Evolutionary conservation across 2,113 vertebrate species (phyloP).

Genomic region (Leptobrachium leishanense): DNA sequence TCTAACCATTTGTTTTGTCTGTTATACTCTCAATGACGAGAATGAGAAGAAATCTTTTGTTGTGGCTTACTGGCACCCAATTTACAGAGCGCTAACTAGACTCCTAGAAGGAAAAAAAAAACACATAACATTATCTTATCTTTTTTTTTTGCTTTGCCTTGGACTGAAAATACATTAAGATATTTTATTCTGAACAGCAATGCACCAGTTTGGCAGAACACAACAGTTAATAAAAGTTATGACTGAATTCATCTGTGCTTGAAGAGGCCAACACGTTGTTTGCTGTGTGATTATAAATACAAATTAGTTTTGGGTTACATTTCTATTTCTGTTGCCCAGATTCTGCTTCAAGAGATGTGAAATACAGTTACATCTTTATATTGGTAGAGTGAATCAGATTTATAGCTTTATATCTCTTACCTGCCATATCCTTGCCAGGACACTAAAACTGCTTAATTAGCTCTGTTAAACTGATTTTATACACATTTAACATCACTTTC

Average conservation of each 20-base stretch:
- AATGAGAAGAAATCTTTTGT: not conserved
- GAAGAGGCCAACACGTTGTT: conserved; percentile 29
- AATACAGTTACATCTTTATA: not conserved
- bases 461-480: too few species aligned
- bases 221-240: conserved; percentile 46
- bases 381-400: conserved; percentile 8
- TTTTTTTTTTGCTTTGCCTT: conserved; percentile 35
- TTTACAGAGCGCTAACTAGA: not conserved
- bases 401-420: not conserved
- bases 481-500: too few species aligned
- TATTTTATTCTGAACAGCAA: conserved; percentile 13
- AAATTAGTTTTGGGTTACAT: conserved; percentile 32
- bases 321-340: conserved; percentile 31
- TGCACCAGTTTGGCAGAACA: conserved; percentile 37
- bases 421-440: conserved; percentile 8
- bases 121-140: conserved; percentile 31
- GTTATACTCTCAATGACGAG: not conserved
- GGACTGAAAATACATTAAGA: conserved; percentile 29
- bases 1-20: conserved; percentile 19
- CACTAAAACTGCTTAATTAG: not conserved
- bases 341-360: conserved; percentile 9
- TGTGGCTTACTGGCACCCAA: conserved; percentile 10
- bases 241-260: conserved; percentile 31
- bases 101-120: not conserved
- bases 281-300: conserved; percentile 40